These are phyloP conservation scores for Glareola pratincola DNA, from an alignment of 2,113 vertebrate genomes.

Conservation along the genomic window DNA sequence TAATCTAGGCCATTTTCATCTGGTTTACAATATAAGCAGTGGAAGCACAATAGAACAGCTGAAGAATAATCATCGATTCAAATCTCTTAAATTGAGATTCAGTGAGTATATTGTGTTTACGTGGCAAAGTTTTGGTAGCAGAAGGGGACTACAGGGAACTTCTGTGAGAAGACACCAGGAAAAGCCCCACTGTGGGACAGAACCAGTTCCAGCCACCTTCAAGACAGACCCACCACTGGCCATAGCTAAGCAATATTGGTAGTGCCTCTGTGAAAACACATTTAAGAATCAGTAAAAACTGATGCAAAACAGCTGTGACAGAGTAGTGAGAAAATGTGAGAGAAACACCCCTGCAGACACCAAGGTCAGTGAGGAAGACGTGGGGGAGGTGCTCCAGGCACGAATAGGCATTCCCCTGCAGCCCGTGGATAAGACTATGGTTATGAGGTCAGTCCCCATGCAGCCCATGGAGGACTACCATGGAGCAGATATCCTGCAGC, in stretches of 20 bases:
- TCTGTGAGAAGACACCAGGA: neutral
- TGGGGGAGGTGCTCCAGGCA: fast-evolving
- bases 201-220: neutral
- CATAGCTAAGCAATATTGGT: neutral
- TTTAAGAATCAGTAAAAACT: neutral
- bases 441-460: neutral
- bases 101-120: fast-evolving
- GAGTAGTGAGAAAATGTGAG: neutral
- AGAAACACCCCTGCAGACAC: neutral
- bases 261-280: neutral
- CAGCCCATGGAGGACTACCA: fast-evolving
- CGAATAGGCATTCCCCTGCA: neutral
- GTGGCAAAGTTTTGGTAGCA: neutral
- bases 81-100: neutral
- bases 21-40: neutral
- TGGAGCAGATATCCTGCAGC: neutral
- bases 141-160: neutral
- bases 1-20: neutral
- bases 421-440: neutral
- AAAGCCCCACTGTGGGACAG: too few species aligned
- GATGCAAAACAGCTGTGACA: neutral
- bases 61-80: neutral
- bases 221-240: neutral
- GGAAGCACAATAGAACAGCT: neutral
- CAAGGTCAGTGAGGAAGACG: neutral